These are phyloP conservation scores for Thamnophis elegans DNA, from an alignment of 2,797 vertebrate genomes.

Conservation along the genomic window DNA sequence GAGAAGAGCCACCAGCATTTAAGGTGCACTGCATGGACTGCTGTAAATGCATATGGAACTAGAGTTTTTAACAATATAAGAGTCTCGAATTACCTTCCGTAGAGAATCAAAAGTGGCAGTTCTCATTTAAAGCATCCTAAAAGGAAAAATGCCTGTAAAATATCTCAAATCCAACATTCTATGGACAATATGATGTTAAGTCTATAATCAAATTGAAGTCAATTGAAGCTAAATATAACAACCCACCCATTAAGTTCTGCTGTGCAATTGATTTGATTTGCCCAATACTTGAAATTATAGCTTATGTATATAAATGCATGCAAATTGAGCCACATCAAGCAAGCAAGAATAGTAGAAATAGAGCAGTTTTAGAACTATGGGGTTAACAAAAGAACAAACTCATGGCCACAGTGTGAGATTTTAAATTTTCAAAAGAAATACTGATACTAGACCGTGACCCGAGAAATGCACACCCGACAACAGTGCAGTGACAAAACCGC, in stretches of 20 bases:
- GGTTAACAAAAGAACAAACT: background rate
- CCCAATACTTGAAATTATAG: background rate
- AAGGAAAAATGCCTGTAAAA: background rate
- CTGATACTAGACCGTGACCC: background rate
- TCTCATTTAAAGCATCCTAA: background rate
- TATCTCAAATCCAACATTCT: background rate
- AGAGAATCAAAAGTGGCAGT: background rate
- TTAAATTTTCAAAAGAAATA: no score
- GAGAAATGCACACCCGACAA: no score
- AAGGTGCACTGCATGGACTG: background rate
- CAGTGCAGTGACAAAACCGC: no score
- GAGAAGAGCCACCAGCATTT: background rate
- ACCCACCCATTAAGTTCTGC: background rate
- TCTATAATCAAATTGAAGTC: background rate
- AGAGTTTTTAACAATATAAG: background rate
- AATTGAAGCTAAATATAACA: background rate
- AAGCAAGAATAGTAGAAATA: background rate
- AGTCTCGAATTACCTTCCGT: background rate
- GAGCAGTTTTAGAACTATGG: background rate
- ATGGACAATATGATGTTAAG: background rate
- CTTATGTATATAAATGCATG: background rate
- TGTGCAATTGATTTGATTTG: background rate
- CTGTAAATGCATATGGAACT: no score
- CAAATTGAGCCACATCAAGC: background rate
- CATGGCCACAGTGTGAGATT: no score